These are phyloP conservation scores for Ceratothoa steindachneri DNA, from an alignment of 2,888 invertebrate species.

Conservation along the genomic window DNA sequence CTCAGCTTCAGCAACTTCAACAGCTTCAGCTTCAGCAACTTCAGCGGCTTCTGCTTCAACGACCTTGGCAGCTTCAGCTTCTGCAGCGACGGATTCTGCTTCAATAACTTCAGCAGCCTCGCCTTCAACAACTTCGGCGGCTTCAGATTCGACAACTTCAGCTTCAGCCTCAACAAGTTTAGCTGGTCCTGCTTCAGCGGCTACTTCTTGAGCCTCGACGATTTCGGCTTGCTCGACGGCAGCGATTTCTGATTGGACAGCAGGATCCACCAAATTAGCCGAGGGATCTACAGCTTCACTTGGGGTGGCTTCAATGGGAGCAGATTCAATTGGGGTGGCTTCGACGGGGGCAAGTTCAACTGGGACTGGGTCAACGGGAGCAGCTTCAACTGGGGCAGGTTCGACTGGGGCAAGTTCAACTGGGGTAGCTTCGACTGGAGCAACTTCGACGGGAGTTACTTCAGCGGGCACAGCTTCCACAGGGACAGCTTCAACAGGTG, in stretches of 20 bases:
- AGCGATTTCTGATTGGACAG: slow-evolving; percentile 26
- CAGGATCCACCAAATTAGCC: slow-evolving; percentile 14
- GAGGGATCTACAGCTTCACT: slow-evolving; percentile 20
- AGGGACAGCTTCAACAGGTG: slow-evolving; percentile 9
- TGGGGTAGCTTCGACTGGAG: too few species aligned
- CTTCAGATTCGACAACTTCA: too few species aligned
- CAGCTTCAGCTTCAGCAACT: too few species aligned
- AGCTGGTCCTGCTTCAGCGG: not conserved
- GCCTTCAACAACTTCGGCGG: slow-evolving; percentile 2
- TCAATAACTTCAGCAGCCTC: slow-evolving; percentile 9
- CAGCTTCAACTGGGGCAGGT: too few species aligned
- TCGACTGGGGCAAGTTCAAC: too few species aligned
- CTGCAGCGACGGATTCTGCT: slow-evolving; percentile 14
- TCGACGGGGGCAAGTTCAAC: not conserved
- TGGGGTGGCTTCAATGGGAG: not conserved
- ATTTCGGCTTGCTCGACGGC: slow-evolving; percentile 15
- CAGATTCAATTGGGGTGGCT: not conserved
- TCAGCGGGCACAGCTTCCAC: too few species aligned
- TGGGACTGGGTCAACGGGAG: too few species aligned
- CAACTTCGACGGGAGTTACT: too few species aligned
- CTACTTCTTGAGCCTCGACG: not conserved
- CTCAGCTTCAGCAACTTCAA: too few species aligned
- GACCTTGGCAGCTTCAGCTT: slow-evolving; percentile 22
- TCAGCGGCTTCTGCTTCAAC: too few species aligned
- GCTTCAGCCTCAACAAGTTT: slow-evolving; percentile 19